These are phyloP conservation scores for Drosophila sechellia DNA, from an alignment of 1,140 invertebrate genomes.

Conservation along the genomic window DNA sequence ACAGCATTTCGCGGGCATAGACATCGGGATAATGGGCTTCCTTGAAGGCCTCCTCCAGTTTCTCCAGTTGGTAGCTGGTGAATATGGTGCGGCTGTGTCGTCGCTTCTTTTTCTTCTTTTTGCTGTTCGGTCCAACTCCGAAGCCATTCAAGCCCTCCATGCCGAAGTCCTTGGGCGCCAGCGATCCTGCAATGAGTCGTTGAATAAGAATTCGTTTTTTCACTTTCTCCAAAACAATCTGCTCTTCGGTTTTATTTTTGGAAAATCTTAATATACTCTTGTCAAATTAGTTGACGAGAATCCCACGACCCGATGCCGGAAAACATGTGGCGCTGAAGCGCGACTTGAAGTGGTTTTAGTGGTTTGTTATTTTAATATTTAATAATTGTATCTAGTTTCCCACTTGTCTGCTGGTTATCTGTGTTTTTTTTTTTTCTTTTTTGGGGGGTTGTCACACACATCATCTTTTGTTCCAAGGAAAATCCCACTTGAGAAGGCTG, in stretches of 20 bases:
- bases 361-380: constrained; percentile 77
- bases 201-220: neutral
- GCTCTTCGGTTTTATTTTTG: too few relatives aligned
- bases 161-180: constrained; percentile 74
- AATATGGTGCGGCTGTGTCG: constrained; percentile 97
- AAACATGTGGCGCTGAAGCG: constrained; percentile 61
- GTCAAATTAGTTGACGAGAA: constrained; percentile 61
- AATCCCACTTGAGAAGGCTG: constrained; percentile 69
- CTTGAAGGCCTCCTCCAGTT: constrained; percentile 99
- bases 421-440: neutral
- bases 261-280: constrained; percentile 4
- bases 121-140: constrained; percentile 85
- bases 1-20: constrained; percentile 98
- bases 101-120: constrained; percentile 96
- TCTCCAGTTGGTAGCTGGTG: constrained; percentile 98
- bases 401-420: constrained; percentile 40
- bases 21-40: constrained; percentile 99
- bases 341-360: constrained; percentile 63
- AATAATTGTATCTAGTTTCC: constrained; percentile 82
- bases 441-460: constrained; percentile 31
- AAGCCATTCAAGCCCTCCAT: constrained; percentile 88
- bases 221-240: too few relatives aligned
- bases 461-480: constrained; percentile 64
- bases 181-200: constrained; percentile 49
- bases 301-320: constrained; percentile 51